Evolutionary conservation across 64 coral and sea anemone genomes (phyloP), one percentile per base, ranked within the genome.

Genomic region (Actinia equina): DNA sequence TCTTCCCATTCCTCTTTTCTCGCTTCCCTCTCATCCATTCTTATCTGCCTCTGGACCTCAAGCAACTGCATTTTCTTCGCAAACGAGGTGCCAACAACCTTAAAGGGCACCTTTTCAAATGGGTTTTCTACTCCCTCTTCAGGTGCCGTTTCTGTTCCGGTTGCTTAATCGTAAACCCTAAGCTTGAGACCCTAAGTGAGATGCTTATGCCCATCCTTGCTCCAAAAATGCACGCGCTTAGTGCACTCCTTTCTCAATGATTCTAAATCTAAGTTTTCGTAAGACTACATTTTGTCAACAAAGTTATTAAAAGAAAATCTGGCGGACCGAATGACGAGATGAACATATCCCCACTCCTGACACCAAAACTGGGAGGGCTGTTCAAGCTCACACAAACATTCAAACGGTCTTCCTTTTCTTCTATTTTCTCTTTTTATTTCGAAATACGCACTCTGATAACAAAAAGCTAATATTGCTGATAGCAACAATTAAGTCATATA

Each of bases 341-440:
- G 52, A 53, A 53, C 52, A n/a, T 53, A 53, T 6, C 11, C 52
- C 52, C 52, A 82, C 87, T 59, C 13, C 65, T 91, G 8, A 88
- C 93, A 23, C 85, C 89, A 91, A 94, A 94, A 57, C 89, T 83
- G 84, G 78, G 88, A 88, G 8, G 91, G 52, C n/a, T 52, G 71
- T 59, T 51, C 84, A 57, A 82, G 53, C 44, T 55, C 71, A 59
- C 84, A 88, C n/a, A n/a, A n/a, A n/a, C n/a, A n/a, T n/a, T n/a
- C n/a, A n/a, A n/a, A n/a, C n/a, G n/a, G n/a, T n/a, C n/a, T n/a
- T n/a, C n/a, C n/a, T n/a, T n/a, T n/a, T n/a, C n/a, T n/a, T n/a
- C n/a, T n/a, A n/a, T n/a, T n/a, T n/a, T n/a, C n/a, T n/a, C n/a
- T n/a, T n/a, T n/a, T n/a, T n/a, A n/a, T n/a, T n/a, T n/a, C n/a